Conservation (phyloP, 2,888 invertebrate species). For the Polydesmus complanatus region DNA sequence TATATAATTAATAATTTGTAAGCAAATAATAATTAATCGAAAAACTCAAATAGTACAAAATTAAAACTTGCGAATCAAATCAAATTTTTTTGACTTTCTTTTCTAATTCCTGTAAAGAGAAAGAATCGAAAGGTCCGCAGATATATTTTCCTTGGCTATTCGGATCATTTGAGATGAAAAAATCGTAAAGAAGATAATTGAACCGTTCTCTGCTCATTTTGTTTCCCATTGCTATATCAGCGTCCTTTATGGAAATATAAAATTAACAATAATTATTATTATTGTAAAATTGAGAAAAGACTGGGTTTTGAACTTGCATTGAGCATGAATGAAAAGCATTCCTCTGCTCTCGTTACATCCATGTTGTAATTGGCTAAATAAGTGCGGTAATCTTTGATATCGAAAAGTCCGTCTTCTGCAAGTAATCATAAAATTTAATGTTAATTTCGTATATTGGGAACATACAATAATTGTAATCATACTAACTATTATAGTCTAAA, state of each 20-base stretch:
- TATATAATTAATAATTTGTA: too few relatives aligned
- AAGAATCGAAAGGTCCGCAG: constrained; percentile 25
- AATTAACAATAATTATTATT: neutral
- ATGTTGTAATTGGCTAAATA: constrained; percentile 24
- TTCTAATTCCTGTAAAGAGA: constrained; percentile 21
- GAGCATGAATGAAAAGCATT: constrained; percentile 25
- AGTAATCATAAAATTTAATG: neutral
- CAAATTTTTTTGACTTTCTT: constrained; percentile 13
- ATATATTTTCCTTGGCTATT: constrained; percentile 25
- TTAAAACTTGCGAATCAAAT: too few relatives aligned
- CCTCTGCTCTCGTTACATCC: constrained; percentile 24
- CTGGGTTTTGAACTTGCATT: constrained; percentile 22
- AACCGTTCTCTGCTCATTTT: constrained; percentile 26
- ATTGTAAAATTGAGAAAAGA: neutral
- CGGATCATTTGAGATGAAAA: constrained; percentile 24
- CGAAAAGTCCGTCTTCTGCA: constrained; percentile 26
- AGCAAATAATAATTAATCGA: too few relatives aligned
- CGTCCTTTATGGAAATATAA: constrained; percentile 22
- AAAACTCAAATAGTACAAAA: too few relatives aligned
- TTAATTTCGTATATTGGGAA: neutral
- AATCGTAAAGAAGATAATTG: constrained; percentile 25
- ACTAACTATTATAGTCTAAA: constrained; percentile 25
- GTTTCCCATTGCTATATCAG: constrained; percentile 22
- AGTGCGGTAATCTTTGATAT: constrained; percentile 26
- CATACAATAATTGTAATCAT: neutral